Base-by-base conservation (phyloP, 2,797 vertebrate genomes). In the Dallia pectoralis region DNA sequence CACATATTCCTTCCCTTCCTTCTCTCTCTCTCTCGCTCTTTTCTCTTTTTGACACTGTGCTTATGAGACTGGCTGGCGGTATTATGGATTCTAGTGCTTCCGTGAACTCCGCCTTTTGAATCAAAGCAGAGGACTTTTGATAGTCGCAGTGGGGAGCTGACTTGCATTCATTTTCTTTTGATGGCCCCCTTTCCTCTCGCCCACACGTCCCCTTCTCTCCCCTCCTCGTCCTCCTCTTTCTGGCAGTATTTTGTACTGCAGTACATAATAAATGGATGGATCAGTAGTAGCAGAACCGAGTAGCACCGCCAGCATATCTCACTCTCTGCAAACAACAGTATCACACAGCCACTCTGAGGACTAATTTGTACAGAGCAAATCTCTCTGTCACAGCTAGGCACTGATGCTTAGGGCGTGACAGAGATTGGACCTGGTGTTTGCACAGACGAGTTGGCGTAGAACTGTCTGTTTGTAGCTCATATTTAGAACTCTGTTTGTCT, bases 21-120 rank as follows among this genome's bases (percentile, higher is more conserved):
- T 56, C 18, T 53, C 1, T 22, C 16, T 53, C 51, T 53, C 2
- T 53, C 15, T 22, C 22, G n/a, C n/a, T 22, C 4, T 9, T 16
- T 19, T 8, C 86, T 83, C 65, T 73, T 84, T 82, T 87, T 87
- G 84, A 87, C 79, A 82, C 87, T 80, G 74, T 30, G 63, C 82
- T 87, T 82, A 47, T 75, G 77, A 84, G 85, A 86, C 74, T 78
- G 84, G 85, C 90, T 90, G 90, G 89, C 88, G 90, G 86, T 82
- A 83, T 73, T 74, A 77, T 88, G 87, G 89, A 87, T 88, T 79
- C 73, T 66, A 2, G 14, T 44, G 33, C 19, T 49, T 30, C 49
- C 53, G 29, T 68, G 77, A 19, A 40, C 65, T 2, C 15, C 74
- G 53, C 25, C 66, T 79, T 76, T 78, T 32, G 29, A 11, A 14